Conservation (phyloP, 1,140 invertebrate species). For the Aphis gossypii region DNA sequence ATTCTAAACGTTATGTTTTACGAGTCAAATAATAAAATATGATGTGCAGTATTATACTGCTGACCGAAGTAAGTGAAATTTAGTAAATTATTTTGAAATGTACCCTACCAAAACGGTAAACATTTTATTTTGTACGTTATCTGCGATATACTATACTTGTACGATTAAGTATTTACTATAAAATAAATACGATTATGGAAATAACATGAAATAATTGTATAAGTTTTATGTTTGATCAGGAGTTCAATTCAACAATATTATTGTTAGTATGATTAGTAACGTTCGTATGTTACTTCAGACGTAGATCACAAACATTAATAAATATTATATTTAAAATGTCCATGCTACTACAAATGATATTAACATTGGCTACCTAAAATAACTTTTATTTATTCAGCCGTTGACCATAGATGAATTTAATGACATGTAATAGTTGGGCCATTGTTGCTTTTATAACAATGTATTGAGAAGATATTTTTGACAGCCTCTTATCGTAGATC, state of each 20-base stretch:
- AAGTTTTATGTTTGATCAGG: background rate
- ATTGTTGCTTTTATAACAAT: too few species aligned
- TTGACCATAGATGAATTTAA: too few species aligned
- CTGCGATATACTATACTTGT: background rate
- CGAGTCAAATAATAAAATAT: background rate
- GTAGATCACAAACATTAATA: background rate
- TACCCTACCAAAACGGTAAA: background rate
- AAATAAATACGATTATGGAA: background rate
- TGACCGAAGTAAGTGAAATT: background rate
- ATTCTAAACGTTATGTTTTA: background rate
- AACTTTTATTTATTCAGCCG: background rate
- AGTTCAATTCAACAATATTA: background rate
- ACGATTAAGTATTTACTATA: background rate
- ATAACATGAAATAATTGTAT: background rate
- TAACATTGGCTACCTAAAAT: background rate
- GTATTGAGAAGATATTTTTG: background rate
- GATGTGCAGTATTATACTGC: background rate
- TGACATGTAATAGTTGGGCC: too few species aligned
- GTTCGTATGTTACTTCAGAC: background rate
- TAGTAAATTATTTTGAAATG: background rate
- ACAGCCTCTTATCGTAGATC: background rate
- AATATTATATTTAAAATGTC: background rate
- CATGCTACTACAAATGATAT: background rate
- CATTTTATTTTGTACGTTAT: background rate
- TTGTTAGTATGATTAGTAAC: background rate